phyloP scores from a whole-genome alignment of 1,140 invertebrate genomes.

The Drosophila triauraria region DNA sequence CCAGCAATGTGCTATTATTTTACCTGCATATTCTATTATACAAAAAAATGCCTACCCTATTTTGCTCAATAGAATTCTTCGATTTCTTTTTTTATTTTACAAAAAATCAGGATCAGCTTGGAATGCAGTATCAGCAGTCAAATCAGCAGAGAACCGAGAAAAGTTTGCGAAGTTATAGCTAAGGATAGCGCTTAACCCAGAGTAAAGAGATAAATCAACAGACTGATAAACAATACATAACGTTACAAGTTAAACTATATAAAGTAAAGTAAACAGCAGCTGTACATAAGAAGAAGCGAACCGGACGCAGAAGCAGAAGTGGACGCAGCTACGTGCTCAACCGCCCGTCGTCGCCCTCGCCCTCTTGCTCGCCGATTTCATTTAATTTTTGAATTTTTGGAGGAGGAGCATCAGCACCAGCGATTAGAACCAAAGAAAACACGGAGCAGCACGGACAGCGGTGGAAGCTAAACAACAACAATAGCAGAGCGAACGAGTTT shows the following conservation, averaged over 20 bases:
- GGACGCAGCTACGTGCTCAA: constrained; percentile 56
- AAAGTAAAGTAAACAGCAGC: constrained; percentile 72
- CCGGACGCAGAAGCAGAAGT: constrained; percentile 39
- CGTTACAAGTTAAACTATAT: constrained; percentile 75
- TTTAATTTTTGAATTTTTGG: constrained; percentile 27
- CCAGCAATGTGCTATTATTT: not conserved
- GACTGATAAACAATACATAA: constrained; percentile 85
- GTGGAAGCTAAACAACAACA: constrained; percentile 36
- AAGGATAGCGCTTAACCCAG: constrained; percentile 69
- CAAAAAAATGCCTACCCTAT: not conserved
- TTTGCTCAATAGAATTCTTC: constrained; percentile 28
- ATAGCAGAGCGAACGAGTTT: constrained; percentile 63
- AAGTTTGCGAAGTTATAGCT: constrained; percentile 74
- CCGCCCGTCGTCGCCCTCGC: constrained; percentile 34
- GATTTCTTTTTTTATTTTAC: constrained; percentile 18
- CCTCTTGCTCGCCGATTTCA: constrained; percentile 32
- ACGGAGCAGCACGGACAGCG: constrained; percentile 15
- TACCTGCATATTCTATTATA: too few relatives aligned
- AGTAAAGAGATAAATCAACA: constrained; percentile 83
- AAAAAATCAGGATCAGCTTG: constrained; percentile 68
- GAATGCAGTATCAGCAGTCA: constrained; percentile 49
- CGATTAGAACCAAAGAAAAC: constrained; percentile 45
- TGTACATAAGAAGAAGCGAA: constrained; percentile 73
- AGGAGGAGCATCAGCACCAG: constrained; percentile 28
- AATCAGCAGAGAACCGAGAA: constrained; percentile 50